phyloP scores from a whole-genome alignment of 2,113 vertebrate species.

The Pantherophis guttatus region DNA sequence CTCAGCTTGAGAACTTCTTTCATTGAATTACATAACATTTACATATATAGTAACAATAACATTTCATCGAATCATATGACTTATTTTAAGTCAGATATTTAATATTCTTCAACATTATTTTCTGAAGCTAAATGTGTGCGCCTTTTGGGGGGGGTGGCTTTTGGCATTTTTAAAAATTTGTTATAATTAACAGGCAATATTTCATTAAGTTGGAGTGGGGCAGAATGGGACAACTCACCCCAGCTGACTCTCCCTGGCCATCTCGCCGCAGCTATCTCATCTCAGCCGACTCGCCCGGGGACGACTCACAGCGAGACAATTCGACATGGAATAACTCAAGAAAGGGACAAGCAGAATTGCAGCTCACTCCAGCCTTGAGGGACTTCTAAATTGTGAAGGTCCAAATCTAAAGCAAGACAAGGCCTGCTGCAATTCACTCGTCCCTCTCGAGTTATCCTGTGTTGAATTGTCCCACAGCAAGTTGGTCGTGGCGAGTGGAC shows the following conservation, averaged over 20 bases:
- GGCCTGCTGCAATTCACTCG: neutral
- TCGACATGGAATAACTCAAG: neutral
- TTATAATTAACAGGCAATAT: neutral
- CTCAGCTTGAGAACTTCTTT: neutral
- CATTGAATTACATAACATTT: neutral
- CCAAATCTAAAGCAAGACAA: neutral
- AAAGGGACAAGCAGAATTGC: neutral
- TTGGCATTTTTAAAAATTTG: neutral
- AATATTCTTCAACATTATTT: neutral
- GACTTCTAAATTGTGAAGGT: neutral
- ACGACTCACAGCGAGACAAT: neutral
- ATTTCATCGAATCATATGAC: neutral
- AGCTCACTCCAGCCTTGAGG: neutral
- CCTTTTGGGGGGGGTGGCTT: neutral
- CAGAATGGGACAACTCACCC: neutral
- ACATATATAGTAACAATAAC: neutral
- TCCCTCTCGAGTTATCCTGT: neutral
- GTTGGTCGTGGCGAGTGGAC: no score
- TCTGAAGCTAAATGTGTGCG: neutral
- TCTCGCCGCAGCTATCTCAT: neutral
- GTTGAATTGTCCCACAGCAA: neutral
- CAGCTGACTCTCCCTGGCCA: neutral
- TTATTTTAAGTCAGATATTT: neutral
- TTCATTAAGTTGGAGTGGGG: neutral
- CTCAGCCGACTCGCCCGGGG: accelerated